Conservation (phyloP, 2,113 vertebrate species). For the Verasper variegatus region DNA sequence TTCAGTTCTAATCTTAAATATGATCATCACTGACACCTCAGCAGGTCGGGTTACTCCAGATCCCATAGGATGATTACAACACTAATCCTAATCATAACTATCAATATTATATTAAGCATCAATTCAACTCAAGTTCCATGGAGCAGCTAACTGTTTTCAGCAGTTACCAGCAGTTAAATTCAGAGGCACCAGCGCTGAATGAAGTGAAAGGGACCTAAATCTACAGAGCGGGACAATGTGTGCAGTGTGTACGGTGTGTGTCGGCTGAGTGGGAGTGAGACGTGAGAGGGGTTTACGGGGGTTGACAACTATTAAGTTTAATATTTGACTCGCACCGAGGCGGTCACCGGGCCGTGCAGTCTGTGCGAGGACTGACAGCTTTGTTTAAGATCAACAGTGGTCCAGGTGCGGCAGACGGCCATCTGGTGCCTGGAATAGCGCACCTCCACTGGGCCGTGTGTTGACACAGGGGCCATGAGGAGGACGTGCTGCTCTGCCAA, state of each 20-base stretch:
- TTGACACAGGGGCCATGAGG: constrained; percentile 51
- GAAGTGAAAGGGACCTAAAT: neutral
- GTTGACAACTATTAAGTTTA: constrained; percentile 43
- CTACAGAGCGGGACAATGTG: constrained; percentile 11
- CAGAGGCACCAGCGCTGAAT: neutral
- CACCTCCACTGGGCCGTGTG: constrained; percentile 42
- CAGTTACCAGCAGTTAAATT: neutral
- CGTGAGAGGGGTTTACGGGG: neutral
- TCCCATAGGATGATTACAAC: too few species aligned
- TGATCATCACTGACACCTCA: too few species aligned
- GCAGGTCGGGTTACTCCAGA: too few species aligned
- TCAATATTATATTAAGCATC: neutral
- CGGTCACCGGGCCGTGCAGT: constrained; percentile 43
- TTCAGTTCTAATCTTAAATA: too few species aligned
- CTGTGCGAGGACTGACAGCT: constrained; percentile 63
- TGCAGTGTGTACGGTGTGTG: neutral
- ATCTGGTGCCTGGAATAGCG: constrained; percentile 56
- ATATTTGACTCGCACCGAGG: constrained; percentile 71
- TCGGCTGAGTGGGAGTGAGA: constrained; percentile 25
- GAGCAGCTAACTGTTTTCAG: neutral
- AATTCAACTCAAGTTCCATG: neutral
- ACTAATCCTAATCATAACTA: too few species aligned
- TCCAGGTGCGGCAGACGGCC: constrained; percentile 61
- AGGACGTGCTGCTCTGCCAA: constrained; percentile 7
- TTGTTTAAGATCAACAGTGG: constrained; percentile 68